phyloP scores from a whole-genome alignment of 2,888 invertebrate species.

The Germaria angustata region DNA sequence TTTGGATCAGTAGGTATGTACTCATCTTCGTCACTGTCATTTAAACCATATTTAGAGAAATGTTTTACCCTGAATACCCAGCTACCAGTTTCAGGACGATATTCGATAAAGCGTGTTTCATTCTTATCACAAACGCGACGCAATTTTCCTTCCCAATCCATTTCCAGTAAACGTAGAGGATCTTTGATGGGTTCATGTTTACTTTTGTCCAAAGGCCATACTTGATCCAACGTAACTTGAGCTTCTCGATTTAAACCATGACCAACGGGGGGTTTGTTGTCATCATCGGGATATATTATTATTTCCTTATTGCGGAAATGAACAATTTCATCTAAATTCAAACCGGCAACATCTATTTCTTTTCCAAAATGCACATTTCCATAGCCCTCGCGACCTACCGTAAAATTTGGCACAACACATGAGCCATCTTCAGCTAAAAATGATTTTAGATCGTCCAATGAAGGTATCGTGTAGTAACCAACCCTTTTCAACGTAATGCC shows the following conservation, averaged over 20 bases:
- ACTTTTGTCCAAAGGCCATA: constrained; percentile 94
- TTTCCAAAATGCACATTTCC: constrained; percentile 94
- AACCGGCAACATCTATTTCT: constrained; percentile 89
- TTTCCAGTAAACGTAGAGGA: constrained; percentile 86
- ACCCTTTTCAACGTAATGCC: constrained; percentile 88
- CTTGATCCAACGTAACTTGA: constrained; percentile 94
- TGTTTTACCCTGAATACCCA: constrained; percentile 98
- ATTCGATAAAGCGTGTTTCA: constrained; percentile 95
- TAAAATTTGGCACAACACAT: constrained; percentile 92
- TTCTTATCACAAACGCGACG: constrained; percentile 91
- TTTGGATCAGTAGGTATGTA: constrained; percentile 81
- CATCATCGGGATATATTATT: constrained; percentile 95
- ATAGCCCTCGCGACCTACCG: constrained; percentile 93
- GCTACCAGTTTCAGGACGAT: constrained; percentile 95
- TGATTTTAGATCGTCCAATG: constrained; percentile 88
- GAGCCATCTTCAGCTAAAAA: constrained; percentile 87
- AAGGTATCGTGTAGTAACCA: constrained; percentile 95
- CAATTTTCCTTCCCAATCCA: constrained; percentile 93
- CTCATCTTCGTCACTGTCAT: constrained; percentile 95
- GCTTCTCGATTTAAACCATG: constrained; percentile 93
- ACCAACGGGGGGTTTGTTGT: constrained; percentile 92
- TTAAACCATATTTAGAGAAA: constrained; percentile 95
- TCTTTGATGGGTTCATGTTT: constrained; percentile 89
- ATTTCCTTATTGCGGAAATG: constrained; percentile 97
- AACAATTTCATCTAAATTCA: constrained; percentile 93